A percentile compares a stretch with the other conserved stretches of the same genome.
phyloP scores from a whole-genome alignment of 2,888 invertebrate species.

The Pseudococcus jackbeardsleyi region DNA sequence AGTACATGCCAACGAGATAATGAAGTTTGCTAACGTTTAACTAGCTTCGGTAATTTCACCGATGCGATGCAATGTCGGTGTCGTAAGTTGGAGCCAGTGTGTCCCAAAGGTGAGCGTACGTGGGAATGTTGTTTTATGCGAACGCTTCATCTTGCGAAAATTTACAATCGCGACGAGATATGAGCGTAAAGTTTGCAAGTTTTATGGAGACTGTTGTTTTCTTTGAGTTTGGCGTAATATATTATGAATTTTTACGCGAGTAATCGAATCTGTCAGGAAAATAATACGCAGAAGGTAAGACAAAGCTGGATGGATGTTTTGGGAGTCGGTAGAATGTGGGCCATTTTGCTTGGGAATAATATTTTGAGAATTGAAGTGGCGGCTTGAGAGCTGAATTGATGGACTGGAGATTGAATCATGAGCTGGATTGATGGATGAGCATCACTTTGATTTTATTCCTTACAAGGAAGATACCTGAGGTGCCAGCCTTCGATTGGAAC shows the following conservation, averaged over 20 bases:
- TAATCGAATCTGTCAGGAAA: conserved; percentile 4
- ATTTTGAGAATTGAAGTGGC: not conserved
- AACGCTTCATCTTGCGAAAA: conserved; percentile 6
- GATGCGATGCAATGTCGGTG: not conserved
- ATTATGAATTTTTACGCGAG: conserved; percentile 1
- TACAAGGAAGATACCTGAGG: too few species aligned
- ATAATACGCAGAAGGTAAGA: not conserved
- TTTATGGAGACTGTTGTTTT: not conserved
- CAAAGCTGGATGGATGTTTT: not conserved
- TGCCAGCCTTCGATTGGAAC: too few species aligned
- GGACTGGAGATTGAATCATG: too few species aligned
- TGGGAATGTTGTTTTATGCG: conserved; percentile 4
- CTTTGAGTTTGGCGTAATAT: not conserved
- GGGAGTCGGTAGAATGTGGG: not conserved
- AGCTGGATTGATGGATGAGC: too few species aligned
- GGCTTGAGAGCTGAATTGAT: too few species aligned
- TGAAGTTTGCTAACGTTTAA: not conserved
- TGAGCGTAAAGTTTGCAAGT: not conserved
- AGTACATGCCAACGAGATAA: not conserved
- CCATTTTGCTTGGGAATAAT: not conserved
- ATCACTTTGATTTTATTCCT: too few species aligned
- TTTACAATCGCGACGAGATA: conserved; percentile 10
- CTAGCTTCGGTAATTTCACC: conserved; percentile 10
- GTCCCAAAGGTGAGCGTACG: conserved; percentile 10
- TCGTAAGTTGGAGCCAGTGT: conserved; percentile 10